Percentiles rank a stretch among this genome's conserved stretches.
These are phyloP conservation scores for Druon quercuslanigerum DNA, from an alignment of 1,140 invertebrate species.

Conservation along the genomic window DNA sequence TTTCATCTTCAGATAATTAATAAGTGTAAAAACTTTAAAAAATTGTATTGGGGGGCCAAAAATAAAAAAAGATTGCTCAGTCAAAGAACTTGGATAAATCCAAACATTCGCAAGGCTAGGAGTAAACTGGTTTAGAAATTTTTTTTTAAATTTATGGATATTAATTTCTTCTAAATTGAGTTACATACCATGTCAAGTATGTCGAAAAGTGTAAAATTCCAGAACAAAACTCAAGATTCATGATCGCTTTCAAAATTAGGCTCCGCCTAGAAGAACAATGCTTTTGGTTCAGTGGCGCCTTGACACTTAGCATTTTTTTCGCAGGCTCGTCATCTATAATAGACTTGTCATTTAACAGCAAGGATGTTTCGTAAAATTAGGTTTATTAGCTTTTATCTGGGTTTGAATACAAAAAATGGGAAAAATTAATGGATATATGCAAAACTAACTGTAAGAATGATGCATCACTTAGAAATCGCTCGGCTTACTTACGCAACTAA, in stretches of 20 bases:
- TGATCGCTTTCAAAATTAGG: slow-evolving; percentile 21
- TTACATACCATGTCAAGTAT: not conserved
- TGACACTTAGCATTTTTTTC: slow-evolving; percentile 15
- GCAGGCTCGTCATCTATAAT: slow-evolving; percentile 18
- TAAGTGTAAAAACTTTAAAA: no score
- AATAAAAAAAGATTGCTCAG: no score
- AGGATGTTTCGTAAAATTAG: slow-evolving; percentile 10
- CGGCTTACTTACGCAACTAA: not conserved
- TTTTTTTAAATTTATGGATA: no score
- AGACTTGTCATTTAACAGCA: slow-evolving; percentile 19
- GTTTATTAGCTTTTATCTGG: not conserved
- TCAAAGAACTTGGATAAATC: no score
- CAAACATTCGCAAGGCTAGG: no score
- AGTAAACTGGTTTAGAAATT: no score
- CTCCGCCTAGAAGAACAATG: slow-evolving; percentile 26
- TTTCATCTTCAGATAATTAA: no score
- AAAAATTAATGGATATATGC: not conserved
- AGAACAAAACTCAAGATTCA: slow-evolving; percentile 22
- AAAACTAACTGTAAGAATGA: not conserved
- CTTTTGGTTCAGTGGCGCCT: slow-evolving; percentile 18
- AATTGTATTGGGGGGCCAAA: no score
- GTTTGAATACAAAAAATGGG: not conserved
- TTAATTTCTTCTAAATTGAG: no score
- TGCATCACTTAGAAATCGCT: not conserved
- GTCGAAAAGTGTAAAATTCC: slow-evolving; percentile 27